Base-by-base conservation (phyloP, 2,113 vertebrate species). In the Microcebus tavaratra region DNA sequence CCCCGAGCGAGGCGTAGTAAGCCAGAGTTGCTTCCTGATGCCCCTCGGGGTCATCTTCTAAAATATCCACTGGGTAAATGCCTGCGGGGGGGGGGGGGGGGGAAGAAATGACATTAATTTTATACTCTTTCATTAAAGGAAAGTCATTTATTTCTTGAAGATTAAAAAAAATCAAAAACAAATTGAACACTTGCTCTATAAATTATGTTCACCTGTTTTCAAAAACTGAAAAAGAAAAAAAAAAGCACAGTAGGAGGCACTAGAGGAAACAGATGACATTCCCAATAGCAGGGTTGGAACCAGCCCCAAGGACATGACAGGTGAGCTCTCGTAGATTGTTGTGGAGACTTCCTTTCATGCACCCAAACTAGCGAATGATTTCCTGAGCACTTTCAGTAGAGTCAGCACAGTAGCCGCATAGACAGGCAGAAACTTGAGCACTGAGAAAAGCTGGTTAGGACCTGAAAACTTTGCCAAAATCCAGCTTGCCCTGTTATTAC, bases 51-150 rank as follows among this genome's bases (percentile, higher is more conserved):
- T 98, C 98, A 57, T 87, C 97, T 42, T 89, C 72, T 96, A 98
- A 79, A 2, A 85, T 67, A 85, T 99, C 99, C 90, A 99, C 97
- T 0, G 98, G 98, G 96, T 98, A 99, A 81, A 55, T 0, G 1
- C 4, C 70, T 95, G 78, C 97, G 95, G 75, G 83, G 36, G 76
- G 83, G 94, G 36, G 76, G 83, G 94, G 95, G 96, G 88, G 83
- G 53, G 31, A 88, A 34, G 48, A 92, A 61, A 53, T 12, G 67
- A 14, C 23, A 5, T 50, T 53, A 18, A 13, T 27, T 34, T 88
- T 10, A 95, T 10, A 95, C 10, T 53, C 59, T 94, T 65, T 14
- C 4, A 6, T 48, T 57, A n/a, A 76, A 50, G n/a, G 8, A 55
- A 92, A 53, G 20, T 78, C 67, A 13, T 23, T 55, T 39, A 29